Conservation (phyloP, 2,113 vertebrate genomes). For the Burhinus bistriatus region DNA sequence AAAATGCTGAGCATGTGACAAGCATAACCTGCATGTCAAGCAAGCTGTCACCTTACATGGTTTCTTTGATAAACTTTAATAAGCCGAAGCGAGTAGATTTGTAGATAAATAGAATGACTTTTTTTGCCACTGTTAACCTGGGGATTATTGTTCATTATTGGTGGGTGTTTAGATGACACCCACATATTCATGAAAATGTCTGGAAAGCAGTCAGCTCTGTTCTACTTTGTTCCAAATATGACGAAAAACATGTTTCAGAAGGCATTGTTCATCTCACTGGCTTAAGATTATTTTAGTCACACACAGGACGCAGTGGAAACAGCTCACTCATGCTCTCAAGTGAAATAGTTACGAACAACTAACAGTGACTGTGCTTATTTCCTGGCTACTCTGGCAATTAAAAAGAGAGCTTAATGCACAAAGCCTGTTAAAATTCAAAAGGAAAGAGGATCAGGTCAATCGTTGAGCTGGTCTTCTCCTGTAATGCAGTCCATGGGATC, state of each 20-base stretch:
- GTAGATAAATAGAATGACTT: not conserved
- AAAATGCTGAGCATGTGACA: not conserved
- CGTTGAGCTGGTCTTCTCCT: not conserved
- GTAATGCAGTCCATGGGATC: not conserved
- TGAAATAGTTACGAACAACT: not conserved
- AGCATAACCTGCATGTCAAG: not conserved
- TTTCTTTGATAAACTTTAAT: not conserved
- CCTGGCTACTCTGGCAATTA: not conserved
- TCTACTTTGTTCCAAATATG: not conserved
- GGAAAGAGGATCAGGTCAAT: not conserved
- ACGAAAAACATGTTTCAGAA: not conserved
- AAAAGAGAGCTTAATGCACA: not conserved
- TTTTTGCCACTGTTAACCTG: not conserved
- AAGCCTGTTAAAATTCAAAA: not conserved
- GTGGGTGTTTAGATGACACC: not conserved
- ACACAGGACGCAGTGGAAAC: not conserved
- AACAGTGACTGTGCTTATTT: not conserved
- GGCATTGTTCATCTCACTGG: not conserved
- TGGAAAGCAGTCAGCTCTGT: not conserved
- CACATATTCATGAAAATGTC: not conserved
- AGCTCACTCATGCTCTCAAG: not conserved
- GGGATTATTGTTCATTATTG: not conserved
- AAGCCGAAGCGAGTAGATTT: not conserved
- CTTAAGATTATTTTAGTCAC: not conserved
- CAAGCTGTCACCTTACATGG: not conserved